Conservation (phyloP, 2,113 vertebrate genomes). For the Myiozetetes cayanensis region DNA sequence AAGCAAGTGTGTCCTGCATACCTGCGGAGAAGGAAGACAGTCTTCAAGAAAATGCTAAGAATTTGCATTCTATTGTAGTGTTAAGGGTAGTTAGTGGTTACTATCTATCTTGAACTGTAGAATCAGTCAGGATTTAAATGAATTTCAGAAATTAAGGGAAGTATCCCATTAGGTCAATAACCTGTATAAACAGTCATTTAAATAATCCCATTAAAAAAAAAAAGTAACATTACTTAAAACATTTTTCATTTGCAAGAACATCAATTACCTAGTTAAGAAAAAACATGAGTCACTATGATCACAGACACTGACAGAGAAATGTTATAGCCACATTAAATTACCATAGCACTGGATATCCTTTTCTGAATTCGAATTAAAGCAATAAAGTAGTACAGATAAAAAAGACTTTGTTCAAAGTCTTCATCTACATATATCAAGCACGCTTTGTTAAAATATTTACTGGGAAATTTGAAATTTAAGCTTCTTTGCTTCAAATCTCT, state of each 20-base stretch:
- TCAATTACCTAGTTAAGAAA: neutral
- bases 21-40: neutral
- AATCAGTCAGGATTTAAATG: neutral
- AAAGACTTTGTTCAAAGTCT: neutral
- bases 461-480: neutral
- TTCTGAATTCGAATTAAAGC: neutral
- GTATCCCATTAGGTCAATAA: neutral
- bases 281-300: neutral
- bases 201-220: neutral
- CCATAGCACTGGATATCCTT: neutral
- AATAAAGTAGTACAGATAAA: neutral
- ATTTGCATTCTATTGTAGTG: neutral
- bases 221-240: neutral
- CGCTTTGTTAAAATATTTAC: neutral
- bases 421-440: neutral
- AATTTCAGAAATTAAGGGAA: neutral
- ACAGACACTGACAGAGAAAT: neutral
- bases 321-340: neutral
- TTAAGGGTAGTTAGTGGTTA: neutral
- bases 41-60: neutral
- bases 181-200: neutral
- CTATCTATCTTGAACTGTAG: neutral
- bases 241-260: neutral
- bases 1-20: neutral
- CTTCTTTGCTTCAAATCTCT: neutral